Conservation (phyloP, 2,113 vertebrate species). For the Leiothrix lutea region DNA sequence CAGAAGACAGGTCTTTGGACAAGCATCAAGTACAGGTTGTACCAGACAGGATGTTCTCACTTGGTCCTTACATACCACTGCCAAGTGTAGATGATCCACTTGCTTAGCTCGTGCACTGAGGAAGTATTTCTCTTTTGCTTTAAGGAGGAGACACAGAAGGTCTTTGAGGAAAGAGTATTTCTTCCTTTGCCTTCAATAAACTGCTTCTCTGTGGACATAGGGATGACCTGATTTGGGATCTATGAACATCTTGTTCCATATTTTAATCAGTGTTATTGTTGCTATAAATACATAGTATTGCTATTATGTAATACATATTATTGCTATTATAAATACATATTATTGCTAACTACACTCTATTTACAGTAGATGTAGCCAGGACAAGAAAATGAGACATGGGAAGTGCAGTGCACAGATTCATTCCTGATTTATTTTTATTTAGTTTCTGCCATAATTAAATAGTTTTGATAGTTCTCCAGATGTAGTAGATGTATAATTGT, state of each 20-base stretch:
- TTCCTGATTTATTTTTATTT: not conserved
- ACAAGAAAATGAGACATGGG: not conserved
- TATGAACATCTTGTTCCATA: not conserved
- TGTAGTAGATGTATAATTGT: not conserved
- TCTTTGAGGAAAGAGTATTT: not conserved
- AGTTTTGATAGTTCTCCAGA: not conserved
- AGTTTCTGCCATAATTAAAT: not conserved
- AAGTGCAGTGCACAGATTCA: not conserved
- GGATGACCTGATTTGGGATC: not conserved
- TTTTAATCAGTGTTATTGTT: not conserved
- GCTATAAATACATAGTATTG: not conserved
- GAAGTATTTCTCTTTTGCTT: not conserved
- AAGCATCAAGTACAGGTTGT: not conserved
- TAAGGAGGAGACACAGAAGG: not conserved
- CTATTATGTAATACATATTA: not conserved
- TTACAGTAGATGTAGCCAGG: not conserved
- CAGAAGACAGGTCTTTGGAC: not conserved
- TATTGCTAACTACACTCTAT: not conserved
- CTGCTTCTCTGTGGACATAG: not conserved
- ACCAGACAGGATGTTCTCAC: not conserved
- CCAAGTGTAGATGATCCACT: not conserved
- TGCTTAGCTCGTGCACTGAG: not conserved
- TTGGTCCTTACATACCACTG: not conserved
- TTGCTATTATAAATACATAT: not conserved
- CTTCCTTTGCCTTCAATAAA: not conserved